Evolutionary conservation across 1,140 invertebrate genomes (phyloP).

Genomic region (Ruditapes philippinarum): DNA sequence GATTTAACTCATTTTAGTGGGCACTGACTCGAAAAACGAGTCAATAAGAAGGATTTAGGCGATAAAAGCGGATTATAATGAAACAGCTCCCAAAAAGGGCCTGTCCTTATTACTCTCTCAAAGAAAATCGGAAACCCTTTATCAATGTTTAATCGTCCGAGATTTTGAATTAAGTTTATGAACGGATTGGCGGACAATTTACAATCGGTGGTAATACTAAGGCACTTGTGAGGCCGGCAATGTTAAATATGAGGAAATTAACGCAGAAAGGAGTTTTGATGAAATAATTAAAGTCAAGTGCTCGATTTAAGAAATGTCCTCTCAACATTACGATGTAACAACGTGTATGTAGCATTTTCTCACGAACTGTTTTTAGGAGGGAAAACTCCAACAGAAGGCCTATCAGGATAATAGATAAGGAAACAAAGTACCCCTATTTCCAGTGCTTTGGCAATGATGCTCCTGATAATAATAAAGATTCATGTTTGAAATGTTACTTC

Average conservation of each 20-base stretch:
- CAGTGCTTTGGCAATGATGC: no score
- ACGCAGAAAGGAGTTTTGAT: constrained; percentile 53
- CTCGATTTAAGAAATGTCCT: background rate
- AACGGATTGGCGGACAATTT: constrained; percentile 1
- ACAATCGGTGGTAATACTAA: constrained; percentile 31
- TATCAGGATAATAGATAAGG: no score
- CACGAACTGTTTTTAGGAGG: constrained; percentile 27
- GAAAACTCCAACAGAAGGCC: background rate
- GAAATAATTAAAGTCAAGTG: constrained; percentile 66
- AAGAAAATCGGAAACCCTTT: constrained; percentile 46
- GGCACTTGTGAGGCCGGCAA: background rate
- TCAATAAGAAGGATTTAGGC: constrained; percentile 67
- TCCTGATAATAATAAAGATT: no score
- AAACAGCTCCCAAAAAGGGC: constrained; percentile 52
- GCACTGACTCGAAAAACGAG: constrained; percentile 47
- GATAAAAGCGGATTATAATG: constrained; percentile 59
- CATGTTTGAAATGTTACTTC: no score
- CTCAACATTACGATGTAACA: constrained; percentile 26
- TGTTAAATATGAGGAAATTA: constrained; percentile 61
- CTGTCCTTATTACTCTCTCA: constrained; percentile 21
- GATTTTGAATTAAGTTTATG: constrained; percentile 65
- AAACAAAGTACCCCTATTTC: no score
- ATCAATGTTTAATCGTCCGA: constrained; percentile 60
- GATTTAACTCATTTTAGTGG: constrained; percentile 62
- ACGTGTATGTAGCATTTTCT: background rate